phyloP scores from a whole-genome alignment of 1,140 invertebrate genomes.

The Plectrocnemia conspersa region DNA sequence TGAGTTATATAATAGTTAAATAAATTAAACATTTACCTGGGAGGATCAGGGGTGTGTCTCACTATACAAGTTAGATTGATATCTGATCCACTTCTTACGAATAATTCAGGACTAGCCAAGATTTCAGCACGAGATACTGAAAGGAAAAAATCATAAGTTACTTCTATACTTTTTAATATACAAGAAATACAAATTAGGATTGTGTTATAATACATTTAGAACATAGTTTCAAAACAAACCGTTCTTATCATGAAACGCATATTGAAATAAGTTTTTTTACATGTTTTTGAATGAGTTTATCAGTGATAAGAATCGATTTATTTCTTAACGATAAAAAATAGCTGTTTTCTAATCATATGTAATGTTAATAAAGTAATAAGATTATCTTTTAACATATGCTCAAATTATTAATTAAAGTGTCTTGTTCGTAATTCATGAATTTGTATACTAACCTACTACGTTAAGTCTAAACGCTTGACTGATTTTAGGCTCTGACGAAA shows the following conservation, averaged over 20 bases:
- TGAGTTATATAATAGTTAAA: not conserved
- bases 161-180: not conserved
- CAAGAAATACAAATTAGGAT: too few species aligned
- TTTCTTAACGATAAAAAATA: too few species aligned
- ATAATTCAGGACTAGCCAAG: slow-evolving; percentile 75
- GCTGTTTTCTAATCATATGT: too few species aligned
- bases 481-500: slow-evolving; percentile 82
- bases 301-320: too few species aligned
- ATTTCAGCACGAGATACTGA: slow-evolving; percentile 87
- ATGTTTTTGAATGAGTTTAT: too few species aligned
- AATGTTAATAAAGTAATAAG: too few species aligned
- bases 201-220: too few species aligned
- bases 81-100: slow-evolving; percentile 82
- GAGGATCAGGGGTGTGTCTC: slow-evolving; percentile 79
- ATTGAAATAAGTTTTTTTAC: too few species aligned
- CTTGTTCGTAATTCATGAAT: not conserved
- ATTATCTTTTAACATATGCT: too few species aligned
- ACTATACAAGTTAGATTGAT: slow-evolving; percentile 87
- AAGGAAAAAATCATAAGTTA: slow-evolving; percentile 36
- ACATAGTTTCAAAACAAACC: too few species aligned
- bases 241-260: too few species aligned
- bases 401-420: too few species aligned
- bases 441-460: slow-evolving; percentile 74
- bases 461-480: slow-evolving; percentile 73
- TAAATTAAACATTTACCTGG: slow-evolving; percentile 45